A percentile compares a stretch with the other conserved stretches of the same genome.
Conservation (phyloP, 2,888 invertebrate genomes). For the Melanotus villosus region DNA sequence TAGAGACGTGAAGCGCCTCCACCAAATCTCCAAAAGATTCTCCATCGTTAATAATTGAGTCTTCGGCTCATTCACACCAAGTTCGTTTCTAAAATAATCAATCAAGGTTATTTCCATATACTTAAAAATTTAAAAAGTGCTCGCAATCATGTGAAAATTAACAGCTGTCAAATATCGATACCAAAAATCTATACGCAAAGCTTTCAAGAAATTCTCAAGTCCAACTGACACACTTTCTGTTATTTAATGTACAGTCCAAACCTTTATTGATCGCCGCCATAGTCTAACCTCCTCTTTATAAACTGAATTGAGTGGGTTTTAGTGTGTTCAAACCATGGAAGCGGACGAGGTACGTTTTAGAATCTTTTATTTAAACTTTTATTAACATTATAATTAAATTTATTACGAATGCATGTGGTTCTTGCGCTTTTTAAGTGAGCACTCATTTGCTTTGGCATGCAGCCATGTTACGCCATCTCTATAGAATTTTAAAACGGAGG, state of each 20-base stretch:
- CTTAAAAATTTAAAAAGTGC: too few species aligned
- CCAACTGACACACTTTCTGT: slow-evolving; percentile 13
- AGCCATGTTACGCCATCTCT: slow-evolving; percentile 18
- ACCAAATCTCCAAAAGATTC: too few species aligned
- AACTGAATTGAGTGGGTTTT: not conserved
- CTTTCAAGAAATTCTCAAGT: not conserved
- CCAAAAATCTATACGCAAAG: too few species aligned
- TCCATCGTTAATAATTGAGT: too few species aligned
- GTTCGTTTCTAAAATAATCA: too few species aligned
- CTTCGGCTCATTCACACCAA: too few species aligned
- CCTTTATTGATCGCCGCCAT: slow-evolving; percentile 16
- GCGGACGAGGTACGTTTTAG: slow-evolving; percentile 7
- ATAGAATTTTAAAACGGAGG: not conserved
- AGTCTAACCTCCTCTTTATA: not conserved
- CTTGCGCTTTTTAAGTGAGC: not conserved
- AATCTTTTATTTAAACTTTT: not conserved
- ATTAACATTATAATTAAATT: not conserved
- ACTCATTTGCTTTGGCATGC: slow-evolving; percentile 10
- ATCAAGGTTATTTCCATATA: too few species aligned
- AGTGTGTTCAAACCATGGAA: slow-evolving; percentile 10
- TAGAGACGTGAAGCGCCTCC: too few species aligned
- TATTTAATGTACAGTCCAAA: not conserved
- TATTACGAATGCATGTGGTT: not conserved
- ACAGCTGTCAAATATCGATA: not conserved
- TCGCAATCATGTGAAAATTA: not conserved